phyloP scores from a whole-genome alignment of 2,888 invertebrate genomes.

The Zygogramma bicolorata region DNA sequence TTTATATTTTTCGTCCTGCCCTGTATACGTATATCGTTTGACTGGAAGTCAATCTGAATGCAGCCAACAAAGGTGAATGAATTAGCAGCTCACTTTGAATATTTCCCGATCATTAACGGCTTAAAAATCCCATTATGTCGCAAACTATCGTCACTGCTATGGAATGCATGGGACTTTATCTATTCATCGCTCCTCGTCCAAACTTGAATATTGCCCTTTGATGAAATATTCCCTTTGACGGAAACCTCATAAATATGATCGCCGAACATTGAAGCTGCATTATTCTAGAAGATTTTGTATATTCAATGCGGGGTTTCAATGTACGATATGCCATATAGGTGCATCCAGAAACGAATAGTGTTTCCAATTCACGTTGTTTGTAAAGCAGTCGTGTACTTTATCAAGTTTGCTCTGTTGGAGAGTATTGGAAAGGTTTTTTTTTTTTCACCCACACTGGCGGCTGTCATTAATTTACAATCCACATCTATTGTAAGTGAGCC shows the following conservation, averaged over 20 bases:
- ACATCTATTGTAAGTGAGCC: too few species aligned
- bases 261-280: slow-evolving; percentile 44
- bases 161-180: background rate
- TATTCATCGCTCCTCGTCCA: background rate
- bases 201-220: slow-evolving; percentile 38
- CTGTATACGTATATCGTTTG: too few species aligned
- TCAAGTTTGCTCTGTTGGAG: too few species aligned
- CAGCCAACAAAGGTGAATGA: background rate
- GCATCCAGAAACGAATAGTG: too few species aligned
- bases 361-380: too few species aligned
- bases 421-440: too few species aligned
- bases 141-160: background rate
- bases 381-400: too few species aligned
- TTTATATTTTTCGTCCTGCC: too few species aligned
- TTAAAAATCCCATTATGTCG: background rate
- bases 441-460: too few species aligned
- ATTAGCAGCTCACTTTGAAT: background rate
- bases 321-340: background rate
- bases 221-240: slow-evolving; percentile 49
- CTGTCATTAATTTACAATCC: too few species aligned
- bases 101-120: background rate
- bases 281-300: slow-evolving; percentile 26
- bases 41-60: background rate
- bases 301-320: background rate
- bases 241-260: slow-evolving; percentile 41